Percentiles rank a stretch among this genome's conserved stretches.
These are phyloP conservation scores for Himalopsyche japonica DNA, from an alignment of 2,888 invertebrate species.

Conservation along the genomic window DNA sequence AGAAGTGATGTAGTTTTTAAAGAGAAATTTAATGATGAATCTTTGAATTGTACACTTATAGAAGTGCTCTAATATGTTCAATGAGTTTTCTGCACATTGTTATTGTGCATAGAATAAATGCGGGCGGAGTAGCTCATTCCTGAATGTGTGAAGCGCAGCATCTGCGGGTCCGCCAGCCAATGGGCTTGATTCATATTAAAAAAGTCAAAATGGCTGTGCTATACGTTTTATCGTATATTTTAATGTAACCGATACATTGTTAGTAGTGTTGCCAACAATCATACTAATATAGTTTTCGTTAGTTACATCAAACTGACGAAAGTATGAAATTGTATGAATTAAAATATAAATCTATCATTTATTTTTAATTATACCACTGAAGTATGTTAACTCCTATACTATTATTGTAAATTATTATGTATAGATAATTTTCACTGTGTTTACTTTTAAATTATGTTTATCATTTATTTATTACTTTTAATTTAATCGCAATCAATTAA, in stretches of 20 bases:
- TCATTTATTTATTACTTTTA: conserved; percentile 13
- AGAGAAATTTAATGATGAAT: background rate
- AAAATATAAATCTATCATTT: background rate
- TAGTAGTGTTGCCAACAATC: conserved; percentile 3
- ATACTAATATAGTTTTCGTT: background rate
- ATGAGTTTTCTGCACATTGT: background rate
- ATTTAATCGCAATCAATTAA: background rate
- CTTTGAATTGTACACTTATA: background rate
- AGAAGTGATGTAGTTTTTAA: conserved; percentile 11
- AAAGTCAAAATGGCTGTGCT: conserved; percentile 56
- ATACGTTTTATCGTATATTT: conserved; percentile 48
- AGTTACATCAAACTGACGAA: background rate
- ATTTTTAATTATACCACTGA: background rate
- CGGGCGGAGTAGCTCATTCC: background rate
- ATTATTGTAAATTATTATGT: background rate
- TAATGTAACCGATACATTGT: conserved; percentile 21
- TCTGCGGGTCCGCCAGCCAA: conserved; percentile 7
- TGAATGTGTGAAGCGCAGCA: background rate
- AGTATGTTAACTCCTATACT: background rate
- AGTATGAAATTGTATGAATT: background rate
- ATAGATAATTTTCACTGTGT: background rate
- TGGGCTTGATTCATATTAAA: conserved; percentile 26
- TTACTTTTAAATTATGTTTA: background rate
- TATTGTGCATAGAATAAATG: background rate
- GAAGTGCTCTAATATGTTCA: background rate